These are phyloP conservation scores for Muricea muricata DNA, from an alignment of 92 coral and sea anemone genomes.

Conservation along the genomic window DNA sequence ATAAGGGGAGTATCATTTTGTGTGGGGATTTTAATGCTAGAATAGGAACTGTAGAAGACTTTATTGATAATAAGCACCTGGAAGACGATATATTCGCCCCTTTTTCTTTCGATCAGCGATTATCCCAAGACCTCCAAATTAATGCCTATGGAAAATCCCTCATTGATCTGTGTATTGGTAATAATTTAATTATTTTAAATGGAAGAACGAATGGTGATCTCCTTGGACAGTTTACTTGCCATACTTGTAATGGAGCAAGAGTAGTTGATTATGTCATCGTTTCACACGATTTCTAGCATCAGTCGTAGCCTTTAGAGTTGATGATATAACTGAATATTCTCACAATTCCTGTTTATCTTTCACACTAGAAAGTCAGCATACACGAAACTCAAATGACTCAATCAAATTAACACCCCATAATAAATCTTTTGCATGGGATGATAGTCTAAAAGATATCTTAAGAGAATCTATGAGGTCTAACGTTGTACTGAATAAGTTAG, in stretches of 20 bases:
- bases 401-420: neutral
- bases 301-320: neutral
- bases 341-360: neutral
- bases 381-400: neutral
- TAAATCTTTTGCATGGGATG: neutral
- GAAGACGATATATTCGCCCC: slow-evolving; percentile 10
- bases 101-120: neutral
- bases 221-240: slow-evolving; percentile 55
- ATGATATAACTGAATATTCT: slow-evolving; percentile 13
- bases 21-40: too few relatives aligned
- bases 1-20: too few relatives aligned
- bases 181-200: slow-evolving; percentile 38
- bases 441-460: too few relatives aligned
- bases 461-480: neutral
- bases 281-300: slow-evolving; percentile 6
- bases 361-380: too few relatives aligned
- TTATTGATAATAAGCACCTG: too few relatives aligned
- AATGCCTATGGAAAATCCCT: neutral
- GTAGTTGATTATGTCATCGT: neutral
- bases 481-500: neutral
- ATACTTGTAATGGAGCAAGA: slow-evolving; percentile 43
- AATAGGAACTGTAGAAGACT: too few relatives aligned
- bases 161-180: neutral
- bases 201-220: slow-evolving; percentile 53
- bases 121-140: neutral